A percentile compares a stretch with the other conserved stretches of the same genome.
These are phyloP conservation scores for Pachyseris speciosa DNA, from an alignment of 64 coral and sea anemone genomes.

Conservation along the genomic window DNA sequence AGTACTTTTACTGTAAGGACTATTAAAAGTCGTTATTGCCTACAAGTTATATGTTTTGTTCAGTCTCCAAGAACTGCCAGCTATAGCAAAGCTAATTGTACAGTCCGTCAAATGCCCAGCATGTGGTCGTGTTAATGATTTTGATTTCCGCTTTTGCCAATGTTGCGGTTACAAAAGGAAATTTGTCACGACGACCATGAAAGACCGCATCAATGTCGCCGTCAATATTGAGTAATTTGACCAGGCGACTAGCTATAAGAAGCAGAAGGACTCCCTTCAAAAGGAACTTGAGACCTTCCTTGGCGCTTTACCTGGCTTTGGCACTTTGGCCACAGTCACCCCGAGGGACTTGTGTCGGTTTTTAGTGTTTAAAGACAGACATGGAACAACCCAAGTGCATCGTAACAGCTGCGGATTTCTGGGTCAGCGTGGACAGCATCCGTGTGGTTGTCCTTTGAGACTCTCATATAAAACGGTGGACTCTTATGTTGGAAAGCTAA, in stretches of 20 bases:
- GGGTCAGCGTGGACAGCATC: no score
- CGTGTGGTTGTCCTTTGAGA: no score
- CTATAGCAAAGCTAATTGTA: slow-evolving; percentile 49
- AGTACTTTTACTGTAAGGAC: neutral
- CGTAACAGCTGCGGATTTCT: no score
- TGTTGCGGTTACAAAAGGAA: slow-evolving; percentile 27
- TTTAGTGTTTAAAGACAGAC: no score
- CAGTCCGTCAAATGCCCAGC: slow-evolving; percentile 26
- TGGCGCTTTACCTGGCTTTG: no score
- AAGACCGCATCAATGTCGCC: neutral
- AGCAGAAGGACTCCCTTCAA: no score
- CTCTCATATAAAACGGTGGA: no score
- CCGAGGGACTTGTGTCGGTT: no score
- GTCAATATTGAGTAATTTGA: slow-evolving; percentile 20
- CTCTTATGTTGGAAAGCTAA: neutral
- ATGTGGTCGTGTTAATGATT: slow-evolving; percentile 57
- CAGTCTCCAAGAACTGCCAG: neutral
- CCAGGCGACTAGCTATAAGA: slow-evolving; percentile 35
- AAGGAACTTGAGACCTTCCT: no score
- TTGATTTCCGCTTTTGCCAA: slow-evolving; percentile 62
- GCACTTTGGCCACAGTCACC: no score
- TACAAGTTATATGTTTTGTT: neutral
- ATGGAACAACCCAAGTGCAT: no score
- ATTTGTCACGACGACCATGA: neutral
- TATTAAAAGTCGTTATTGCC: neutral